A percentile compares a stretch with the other conserved stretches of the same genome.
Conservation (phyloP, 2,113 vertebrate species). For the Psilopsiagon aurifrons region DNA sequence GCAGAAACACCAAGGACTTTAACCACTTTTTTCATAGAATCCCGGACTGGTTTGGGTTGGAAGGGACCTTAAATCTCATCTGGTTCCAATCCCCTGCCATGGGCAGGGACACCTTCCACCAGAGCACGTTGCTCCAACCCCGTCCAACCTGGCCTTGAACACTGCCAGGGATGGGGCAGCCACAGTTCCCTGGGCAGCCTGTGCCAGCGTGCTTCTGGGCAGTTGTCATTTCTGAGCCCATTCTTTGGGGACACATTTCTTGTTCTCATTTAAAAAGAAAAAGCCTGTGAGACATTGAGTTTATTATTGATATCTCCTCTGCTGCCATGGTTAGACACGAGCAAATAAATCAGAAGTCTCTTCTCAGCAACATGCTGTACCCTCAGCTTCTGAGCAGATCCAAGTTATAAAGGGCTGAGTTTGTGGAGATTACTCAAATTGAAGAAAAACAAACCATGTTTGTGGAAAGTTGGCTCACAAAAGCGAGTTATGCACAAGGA, state of each 20-base stretch:
- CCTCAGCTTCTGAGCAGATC: not conserved
- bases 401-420: not conserved
- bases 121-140: not conserved
- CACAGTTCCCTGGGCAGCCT: not conserved
- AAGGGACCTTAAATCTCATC: not conserved
- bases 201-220: not conserved
- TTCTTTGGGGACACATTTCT: not conserved
- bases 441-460: not conserved
- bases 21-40: not conserved
- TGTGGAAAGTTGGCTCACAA: constrained; percentile 6
- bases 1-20: not conserved
- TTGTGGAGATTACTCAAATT: not conserved
- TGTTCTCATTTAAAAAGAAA: not conserved
- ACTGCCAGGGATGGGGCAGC: not conserved
- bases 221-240: not conserved
- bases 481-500: not conserved
- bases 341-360: not conserved
- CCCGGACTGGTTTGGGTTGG: not conserved
- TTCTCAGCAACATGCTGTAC: not conserved
- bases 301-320: not conserved
- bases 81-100: not conserved
- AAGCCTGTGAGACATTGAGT: not conserved
- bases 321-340: not conserved
- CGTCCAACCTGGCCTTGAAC: not conserved
- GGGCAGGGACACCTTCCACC: not conserved